phyloP scores from a whole-genome alignment of 2,888 invertebrate species.

The Synanthedon tipuliformis region DNA sequence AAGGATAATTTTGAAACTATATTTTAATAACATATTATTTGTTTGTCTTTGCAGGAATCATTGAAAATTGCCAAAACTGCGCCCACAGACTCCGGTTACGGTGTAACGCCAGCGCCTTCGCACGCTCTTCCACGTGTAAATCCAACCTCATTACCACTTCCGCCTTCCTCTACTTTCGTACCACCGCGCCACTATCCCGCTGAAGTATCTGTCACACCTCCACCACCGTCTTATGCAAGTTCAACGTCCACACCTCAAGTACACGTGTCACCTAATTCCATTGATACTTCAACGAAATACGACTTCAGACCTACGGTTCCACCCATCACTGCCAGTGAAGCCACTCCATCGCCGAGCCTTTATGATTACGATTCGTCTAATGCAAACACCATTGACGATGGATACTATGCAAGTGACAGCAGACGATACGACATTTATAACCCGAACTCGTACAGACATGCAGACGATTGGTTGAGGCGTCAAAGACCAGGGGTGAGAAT shows the following conservation, averaged over 20 bases:
- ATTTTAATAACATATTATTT: neutral
- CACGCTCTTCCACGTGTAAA: constrained; percentile 37
- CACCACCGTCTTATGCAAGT: constrained; percentile 30
- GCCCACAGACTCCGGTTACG: constrained; percentile 75
- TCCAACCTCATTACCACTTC: constrained; percentile 31
- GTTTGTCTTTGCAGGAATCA: constrained; percentile 68
- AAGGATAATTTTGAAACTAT: neutral
- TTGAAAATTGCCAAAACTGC: constrained; percentile 78
- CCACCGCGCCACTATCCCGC: constrained; percentile 33
- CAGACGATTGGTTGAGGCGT: constrained; percentile 45
- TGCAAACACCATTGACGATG: constrained; percentile 49
- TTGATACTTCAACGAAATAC: constrained; percentile 43
- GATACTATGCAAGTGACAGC: constrained; percentile 44
- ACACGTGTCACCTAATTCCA: constrained; percentile 57
- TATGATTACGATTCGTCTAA: constrained; percentile 52
- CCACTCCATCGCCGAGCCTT: constrained; percentile 40
- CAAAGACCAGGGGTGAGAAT: constrained; percentile 34
- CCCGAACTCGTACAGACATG: constrained; percentile 60
- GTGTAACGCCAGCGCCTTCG: constrained; percentile 63
- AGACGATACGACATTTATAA: constrained; percentile 50
- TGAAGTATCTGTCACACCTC: constrained; percentile 41
- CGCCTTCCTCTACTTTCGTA: constrained; percentile 24
- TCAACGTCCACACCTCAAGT: constrained; percentile 50
- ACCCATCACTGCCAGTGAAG: constrained; percentile 50
- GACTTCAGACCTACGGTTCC: constrained; percentile 54